Base-by-base conservation (phyloP, 2,113 vertebrate genomes). In the mouse (Mus musculus) region DNA sequence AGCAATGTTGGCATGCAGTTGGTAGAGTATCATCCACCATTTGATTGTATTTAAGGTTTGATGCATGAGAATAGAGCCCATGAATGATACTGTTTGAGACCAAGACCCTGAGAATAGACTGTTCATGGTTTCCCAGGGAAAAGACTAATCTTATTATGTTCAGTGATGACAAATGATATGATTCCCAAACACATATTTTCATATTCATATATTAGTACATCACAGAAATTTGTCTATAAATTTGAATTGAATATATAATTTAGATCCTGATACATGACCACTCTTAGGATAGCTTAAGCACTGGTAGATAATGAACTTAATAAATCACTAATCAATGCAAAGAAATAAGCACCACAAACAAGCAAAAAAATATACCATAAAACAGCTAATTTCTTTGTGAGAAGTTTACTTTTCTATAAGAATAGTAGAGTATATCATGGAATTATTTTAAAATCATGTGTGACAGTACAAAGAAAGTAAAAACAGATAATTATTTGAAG, bases 381-480 rank as follows among this genome's bases (percentile, higher is more conserved):
- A 12, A 69, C 33, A 13, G 30, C 30, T 33, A 33, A 14, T 69
- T 69, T 69, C 12, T 33, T 69, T 69, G 65, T 69, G 12, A 30
- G 11, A 30, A 52, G 1, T 17, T 88, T 80, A 59, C 20, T 72
- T 77, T 76, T 77, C 30, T 89, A 20, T 61, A 87, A 95, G 95
- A 97, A 90, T 17, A 30, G 7, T 75, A 80, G 4, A 3, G 22
- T 49, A 33, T 63, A 61, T 63, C 56, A 95, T 24, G 30, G 94
- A 97, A 95, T 96, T 97, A 86, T 97, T 98, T 96, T 46, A 96
- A 95, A 96, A 88, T 96, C 77, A 95, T 20, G 14, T 91, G 97
- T 97, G 52, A 88, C 5, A 82, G 91, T 28, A 14, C 46, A 42
- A 52, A 33, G 10, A 28, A 88, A 82, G 84, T 95, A 97, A 96